Base-by-base conservation (phyloP, 2,113 vertebrate genomes). In the Callocephalon fimbriatum region DNA sequence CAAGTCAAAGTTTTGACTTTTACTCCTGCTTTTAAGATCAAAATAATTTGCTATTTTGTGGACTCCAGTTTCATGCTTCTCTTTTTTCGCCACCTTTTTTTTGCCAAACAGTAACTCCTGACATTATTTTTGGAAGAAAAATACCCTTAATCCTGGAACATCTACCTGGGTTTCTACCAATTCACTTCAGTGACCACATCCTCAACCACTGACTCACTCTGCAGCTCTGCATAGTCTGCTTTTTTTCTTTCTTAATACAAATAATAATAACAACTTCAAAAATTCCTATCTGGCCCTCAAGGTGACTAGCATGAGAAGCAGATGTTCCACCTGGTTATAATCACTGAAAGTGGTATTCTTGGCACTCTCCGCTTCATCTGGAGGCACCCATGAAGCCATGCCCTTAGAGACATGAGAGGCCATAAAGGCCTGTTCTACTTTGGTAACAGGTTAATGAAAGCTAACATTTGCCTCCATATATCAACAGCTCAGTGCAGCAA, bases 11-110 rank as follows among this genome's bases (percentile, higher is more conserved):
- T 9, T 79, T 45, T 73, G 31, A 21, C 23, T 83, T 65, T 70
- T 58, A 83, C 54, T 83, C 17, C 53, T 53, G 27, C 56, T 92
- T 82, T 58, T 37, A 53, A 82, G 45, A 53, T 66, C 18, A 73
- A 78, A 94, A 62, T 42, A 48, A 80, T 45, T 73, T 37, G 37
- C 48, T 37, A 10, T 31, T 79, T 80, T 1, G 1, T 47, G 65
- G 50, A 44, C 44, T 70, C 26, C 51, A 47, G 66, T 74, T 91
- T 81, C 29, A 67, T 11, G 35, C 7, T 62, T 56, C 42, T 25
- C n/a, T 65, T 14, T 32, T 17, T 2, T 3, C 10, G 2, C 3
- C 10, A 1, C 3, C 0, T 3, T 4, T 12, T 15, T 73, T 56
- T 40, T 4, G 2, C 8, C 75, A 32, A 88, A 40, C 1, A 12